Evolutionary conservation across 2,888 invertebrate genomes (phyloP).

Genomic region (Hyppa rectilinea): DNA sequence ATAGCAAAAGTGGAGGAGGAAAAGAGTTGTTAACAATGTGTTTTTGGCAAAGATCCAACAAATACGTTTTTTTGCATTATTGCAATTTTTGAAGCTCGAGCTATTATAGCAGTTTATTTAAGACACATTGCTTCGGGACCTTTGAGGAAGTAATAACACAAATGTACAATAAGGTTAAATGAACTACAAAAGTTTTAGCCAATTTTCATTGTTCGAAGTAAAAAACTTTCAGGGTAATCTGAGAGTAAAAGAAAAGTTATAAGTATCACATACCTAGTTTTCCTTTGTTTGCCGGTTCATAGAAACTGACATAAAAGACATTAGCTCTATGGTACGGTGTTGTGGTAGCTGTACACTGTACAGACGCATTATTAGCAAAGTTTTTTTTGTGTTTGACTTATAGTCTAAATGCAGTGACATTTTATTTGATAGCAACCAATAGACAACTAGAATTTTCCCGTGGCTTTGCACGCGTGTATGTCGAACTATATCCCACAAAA

Average conservation of each 20-base stretch:
- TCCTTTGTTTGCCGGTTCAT: conserved; percentile 15
- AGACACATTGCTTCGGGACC: conserved; percentile 4
- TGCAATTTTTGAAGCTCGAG: conserved; percentile 38
- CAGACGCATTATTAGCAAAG: not conserved
- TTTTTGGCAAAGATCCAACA: conserved; percentile 43
- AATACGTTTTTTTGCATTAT: conserved; percentile 51
- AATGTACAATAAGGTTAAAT: conserved; percentile 22
- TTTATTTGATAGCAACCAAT: no score
- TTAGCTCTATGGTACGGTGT: not conserved
- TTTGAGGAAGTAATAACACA: conserved; percentile 27
- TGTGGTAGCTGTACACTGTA: not conserved
- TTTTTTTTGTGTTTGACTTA: no score
- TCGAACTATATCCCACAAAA: no score
- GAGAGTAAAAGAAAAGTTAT: conserved; percentile 35
- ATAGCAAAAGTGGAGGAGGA: conserved; percentile 24
- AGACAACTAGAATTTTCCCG: no score
- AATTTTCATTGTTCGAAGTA: conserved; percentile 25
- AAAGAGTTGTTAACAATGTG: conserved; percentile 54
- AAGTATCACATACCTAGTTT: conserved; percentile 16
- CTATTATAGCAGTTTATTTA: conserved; percentile 26
- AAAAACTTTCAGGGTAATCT: conserved; percentile 22
- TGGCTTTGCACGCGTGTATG: no score
- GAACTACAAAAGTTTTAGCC: conserved; percentile 30
- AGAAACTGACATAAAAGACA: not conserved
- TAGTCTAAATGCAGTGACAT: no score